Evolutionary conservation across 2,888 invertebrate genomes (phyloP).

Genomic region (Caenorhabditis macrosperma): DNA sequence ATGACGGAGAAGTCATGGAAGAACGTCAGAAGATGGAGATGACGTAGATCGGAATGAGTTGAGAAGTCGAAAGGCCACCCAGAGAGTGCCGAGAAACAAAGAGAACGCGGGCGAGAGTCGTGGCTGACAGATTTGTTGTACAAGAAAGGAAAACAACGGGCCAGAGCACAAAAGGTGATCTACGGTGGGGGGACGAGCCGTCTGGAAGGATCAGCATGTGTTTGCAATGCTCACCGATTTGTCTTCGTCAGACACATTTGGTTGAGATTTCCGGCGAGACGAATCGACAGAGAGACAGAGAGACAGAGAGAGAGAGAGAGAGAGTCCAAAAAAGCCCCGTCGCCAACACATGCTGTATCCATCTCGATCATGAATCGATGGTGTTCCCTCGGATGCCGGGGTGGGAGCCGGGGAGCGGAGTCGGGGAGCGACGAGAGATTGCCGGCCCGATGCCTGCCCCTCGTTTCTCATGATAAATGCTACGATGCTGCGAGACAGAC

Average conservation of each 20-base stretch:
- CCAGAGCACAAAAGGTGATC: background rate
- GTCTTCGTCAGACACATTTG: constrained; percentile 51
- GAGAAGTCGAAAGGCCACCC: background rate
- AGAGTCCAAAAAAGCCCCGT: too few species aligned
- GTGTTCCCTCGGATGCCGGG: constrained; percentile 20
- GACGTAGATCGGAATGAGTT: background rate
- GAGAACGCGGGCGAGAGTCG: constrained; percentile 19
- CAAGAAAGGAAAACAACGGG: constrained; percentile 21
- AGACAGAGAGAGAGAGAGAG: constrained; percentile 15
- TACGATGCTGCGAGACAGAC: constrained; percentile 30
- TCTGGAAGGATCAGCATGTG: constrained; percentile 27
- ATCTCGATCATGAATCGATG: constrained; percentile 26
- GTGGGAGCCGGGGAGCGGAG: too few species aligned
- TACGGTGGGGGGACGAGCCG: background rate
- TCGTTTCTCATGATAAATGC: constrained; percentile 39
- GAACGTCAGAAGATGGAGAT: background rate
- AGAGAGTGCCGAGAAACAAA: constrained; percentile 12
- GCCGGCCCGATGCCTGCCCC: background rate
- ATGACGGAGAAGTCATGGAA: constrained; percentile 12
- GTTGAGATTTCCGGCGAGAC: constrained; percentile 37
- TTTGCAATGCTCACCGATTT: constrained; percentile 35
- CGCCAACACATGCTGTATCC: constrained; percentile 25
- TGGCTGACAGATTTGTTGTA: constrained; percentile 50
- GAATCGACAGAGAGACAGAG: background rate
- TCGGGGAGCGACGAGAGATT: background rate